Evolutionary conservation across 2,113 vertebrate species (phyloP).

Genomic region (Rhinopithecus roxellana): DNA sequence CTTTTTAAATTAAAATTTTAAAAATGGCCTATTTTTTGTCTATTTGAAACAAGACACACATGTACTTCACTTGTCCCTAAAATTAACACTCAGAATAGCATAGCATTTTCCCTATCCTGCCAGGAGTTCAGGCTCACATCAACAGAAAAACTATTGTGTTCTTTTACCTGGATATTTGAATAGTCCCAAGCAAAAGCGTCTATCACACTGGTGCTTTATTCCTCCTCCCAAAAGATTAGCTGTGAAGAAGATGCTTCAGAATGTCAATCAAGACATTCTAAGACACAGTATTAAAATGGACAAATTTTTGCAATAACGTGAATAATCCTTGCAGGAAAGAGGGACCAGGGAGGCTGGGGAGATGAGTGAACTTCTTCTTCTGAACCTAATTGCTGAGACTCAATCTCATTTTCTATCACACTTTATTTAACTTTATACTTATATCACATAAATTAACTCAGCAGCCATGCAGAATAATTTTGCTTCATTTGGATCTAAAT

Average conservation of each 20-base stretch:
- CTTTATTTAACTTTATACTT: conserved; percentile 74
- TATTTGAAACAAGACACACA: neutral
- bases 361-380: neutral
- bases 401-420: conserved; percentile 70
- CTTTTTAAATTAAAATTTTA: neutral
- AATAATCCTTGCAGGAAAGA: neutral
- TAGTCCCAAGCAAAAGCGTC: neutral
- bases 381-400: neutral
- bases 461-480: conserved; percentile 75
- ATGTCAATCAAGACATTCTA: neutral
- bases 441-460: conserved; percentile 78
- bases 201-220: neutral
- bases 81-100: neutral
- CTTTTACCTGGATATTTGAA: neutral
- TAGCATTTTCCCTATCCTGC: neutral
- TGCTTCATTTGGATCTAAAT: conserved; percentile 80
- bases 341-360: neutral
- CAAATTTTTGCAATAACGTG: neutral
- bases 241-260: conserved; percentile 2
- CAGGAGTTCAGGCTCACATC: neutral
- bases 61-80: neutral
- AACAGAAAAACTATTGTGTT: neutral
- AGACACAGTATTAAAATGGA: neutral
- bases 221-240: neutral
- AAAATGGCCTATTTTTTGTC: neutral